Base-by-base conservation (phyloP, 1,140 invertebrate species). In the Archegozetes longisetosus region DNA sequence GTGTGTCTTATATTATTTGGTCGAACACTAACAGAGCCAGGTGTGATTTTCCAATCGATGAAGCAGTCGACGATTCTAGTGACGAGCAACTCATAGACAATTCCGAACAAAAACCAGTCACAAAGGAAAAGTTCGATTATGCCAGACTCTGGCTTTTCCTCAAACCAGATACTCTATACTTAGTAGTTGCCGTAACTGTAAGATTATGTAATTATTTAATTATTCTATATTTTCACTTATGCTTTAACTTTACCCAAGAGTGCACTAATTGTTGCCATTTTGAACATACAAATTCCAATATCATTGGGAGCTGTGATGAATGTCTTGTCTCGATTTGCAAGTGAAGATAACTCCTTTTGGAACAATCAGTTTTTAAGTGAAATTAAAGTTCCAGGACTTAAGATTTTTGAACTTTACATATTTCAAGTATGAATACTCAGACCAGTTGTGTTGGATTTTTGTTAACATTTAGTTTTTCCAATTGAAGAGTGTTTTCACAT, bases 251-350 rank as follows among this genome's bases (percentile, higher is more conserved):
- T 64, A 58, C 75, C 75, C 55, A 68, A 90, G 87, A 83, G 84
- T 66, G 85, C 88, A 14, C 69, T 89, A 27, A 72, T 80, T 62
- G 85, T 87, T 54, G 86, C 88, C 1, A 64, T 84, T 51, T 74
- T 88, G 58, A 91, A 91, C 68, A 86, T 89, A 62, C 76, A 84
- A 70, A 84, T 90, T 64, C 86, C 88, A 1, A 74, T 82, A 62
- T 67, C 82, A 57, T 74, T 91, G 23, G 86, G 87, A 46, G 76
- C 80, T 62, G 68, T 89, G 20, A 81, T 90, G 23, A 87, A 89
- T 72, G 79, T 84, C 13, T 74, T 91, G 47, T 70, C 78, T 75
- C 68, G 67, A 55, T 70, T 72, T 51, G 53, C 67, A 62, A 68
- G 67, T 28, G 64, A 66, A 27, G 64, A 71, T 26, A 58, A 26